Base-by-base conservation (phyloP, 2,797 vertebrate species). In the Arremon aurantiirostris region DNA sequence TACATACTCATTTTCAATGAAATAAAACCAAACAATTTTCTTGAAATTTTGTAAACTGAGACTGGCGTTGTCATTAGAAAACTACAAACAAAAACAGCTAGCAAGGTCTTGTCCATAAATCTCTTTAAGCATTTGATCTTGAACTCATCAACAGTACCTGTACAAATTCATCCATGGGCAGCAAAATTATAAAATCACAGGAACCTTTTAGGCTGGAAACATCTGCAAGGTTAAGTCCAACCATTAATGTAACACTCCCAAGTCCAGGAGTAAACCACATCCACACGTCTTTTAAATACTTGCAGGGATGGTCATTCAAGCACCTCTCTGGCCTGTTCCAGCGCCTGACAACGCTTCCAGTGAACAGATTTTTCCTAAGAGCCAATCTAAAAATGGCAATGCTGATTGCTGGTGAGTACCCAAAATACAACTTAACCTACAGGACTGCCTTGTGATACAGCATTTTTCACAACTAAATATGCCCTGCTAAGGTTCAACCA, bases 331-430 rank as follows among this genome's bases (percentile, higher is more conserved):
- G 28, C 9, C 68, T 39, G 6, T 27, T 50, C 7, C 35, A 56
- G 27, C 8, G 21, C 20, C 37, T 66, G 11, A 49, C 23, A 49
- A 49, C 4, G 3, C 35, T 19, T 41, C 13, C n/a, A 37, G 55
- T 15, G 17, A 68, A 55, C 9, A 80, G 28, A 4, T 3, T 61
- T 61, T 68, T 73, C 12, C 35, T 32, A 39, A 63, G 8, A 75
- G 24, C 9, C n/a, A 68, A 34, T 24, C 42, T 68, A 63, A 56
- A 85, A 50, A 56, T 3, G 15, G 41, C 8, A 8, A 76, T 28
- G 16, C 12, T 8, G 11, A 46, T 30, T 53, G 46, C 23, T 0
- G 0, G 5, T 14, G 8, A 56, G 8, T 22, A 24, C 13, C 22
- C 50, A 79, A 68, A 87, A 72, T 2, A 12, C 7, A 79, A 37